Percentiles rank a stretch among this genome's conserved stretches.
Evolutionary conservation across 2,113 vertebrate genomes (phyloP).

Genomic region (Seriola dumerili): DNA sequence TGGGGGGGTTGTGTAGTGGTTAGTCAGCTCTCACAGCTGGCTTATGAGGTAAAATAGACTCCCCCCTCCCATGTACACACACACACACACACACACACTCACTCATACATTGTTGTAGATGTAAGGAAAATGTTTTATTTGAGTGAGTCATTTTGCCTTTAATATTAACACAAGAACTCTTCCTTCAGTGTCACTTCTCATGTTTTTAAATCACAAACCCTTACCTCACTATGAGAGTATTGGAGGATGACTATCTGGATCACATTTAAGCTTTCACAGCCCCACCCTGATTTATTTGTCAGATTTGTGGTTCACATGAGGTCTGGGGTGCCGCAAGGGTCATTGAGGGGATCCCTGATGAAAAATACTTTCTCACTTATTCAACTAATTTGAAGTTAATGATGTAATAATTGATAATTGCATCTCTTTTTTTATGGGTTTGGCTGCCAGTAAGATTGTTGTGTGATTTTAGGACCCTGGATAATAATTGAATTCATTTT

Average conservation of each 20-base stretch:
- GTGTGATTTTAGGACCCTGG: too few relatives aligned
- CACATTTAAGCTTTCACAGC: constrained; percentile 8
- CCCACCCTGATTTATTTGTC: constrained; percentile 24
- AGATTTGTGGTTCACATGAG: constrained; percentile 28
- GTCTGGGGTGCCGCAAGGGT: constrained; percentile 24
- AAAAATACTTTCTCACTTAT: constrained; percentile 7
- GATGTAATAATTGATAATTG: background rate
- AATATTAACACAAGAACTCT: background rate
- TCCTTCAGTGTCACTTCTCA: background rate
- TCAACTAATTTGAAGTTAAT: background rate
- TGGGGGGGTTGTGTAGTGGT: background rate
- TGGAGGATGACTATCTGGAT: background rate
- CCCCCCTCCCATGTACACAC: background rate
- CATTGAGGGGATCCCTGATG: background rate
- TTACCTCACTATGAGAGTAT: constrained; percentile 15
- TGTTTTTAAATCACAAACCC: constrained; percentile 20
- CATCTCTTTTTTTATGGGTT: background rate
- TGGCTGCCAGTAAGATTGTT: background rate
- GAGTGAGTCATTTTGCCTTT: constrained; percentile 9
- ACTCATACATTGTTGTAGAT: background rate
- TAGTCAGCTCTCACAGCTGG: constrained; percentile 27
- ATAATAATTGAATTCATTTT: too few relatives aligned
- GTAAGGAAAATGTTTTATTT: background rate
- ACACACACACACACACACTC: background rate
- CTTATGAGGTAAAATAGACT: constrained; percentile 22